Evolutionary conservation across 2,888 invertebrate genomes (phyloP).

Genomic region (Onthophagus sagittarius): DNA sequence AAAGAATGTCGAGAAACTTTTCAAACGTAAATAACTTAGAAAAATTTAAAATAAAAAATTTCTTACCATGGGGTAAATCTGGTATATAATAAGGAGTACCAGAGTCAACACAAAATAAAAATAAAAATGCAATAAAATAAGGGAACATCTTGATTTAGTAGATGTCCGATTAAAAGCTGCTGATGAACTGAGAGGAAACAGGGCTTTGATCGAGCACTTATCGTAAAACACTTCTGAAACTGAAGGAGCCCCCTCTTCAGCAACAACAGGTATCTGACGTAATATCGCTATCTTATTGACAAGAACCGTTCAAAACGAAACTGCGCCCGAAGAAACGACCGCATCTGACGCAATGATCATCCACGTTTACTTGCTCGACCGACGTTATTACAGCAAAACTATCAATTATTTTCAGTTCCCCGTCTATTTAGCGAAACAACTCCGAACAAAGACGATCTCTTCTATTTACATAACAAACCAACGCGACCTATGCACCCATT

Average conservation of each 20-base stretch:
- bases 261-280: constrained; percentile 5
- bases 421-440: not conserved
- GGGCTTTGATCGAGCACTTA: not conserved
- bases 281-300: not conserved
- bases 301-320: not conserved
- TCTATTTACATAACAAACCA: not conserved
- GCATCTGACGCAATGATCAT: not conserved
- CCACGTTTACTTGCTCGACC: not conserved
- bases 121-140: not conserved
- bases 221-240: not conserved
- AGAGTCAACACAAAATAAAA: not conserved
- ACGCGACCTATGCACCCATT: not conserved
- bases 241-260: not conserved
- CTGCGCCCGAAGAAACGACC: not conserved
- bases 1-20: not conserved
- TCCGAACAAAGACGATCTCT: not conserved
- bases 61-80: too few relatives aligned
- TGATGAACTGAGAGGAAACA: not conserved
- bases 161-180: not conserved
- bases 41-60: too few relatives aligned
- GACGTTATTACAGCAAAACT: not conserved
- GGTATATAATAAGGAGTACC: too few relatives aligned
- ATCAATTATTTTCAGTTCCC: not conserved
- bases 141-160: not conserved
- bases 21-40: not conserved